Conservation (phyloP, 2,888 invertebrate species). For the Ophion ventricosus region DNA sequence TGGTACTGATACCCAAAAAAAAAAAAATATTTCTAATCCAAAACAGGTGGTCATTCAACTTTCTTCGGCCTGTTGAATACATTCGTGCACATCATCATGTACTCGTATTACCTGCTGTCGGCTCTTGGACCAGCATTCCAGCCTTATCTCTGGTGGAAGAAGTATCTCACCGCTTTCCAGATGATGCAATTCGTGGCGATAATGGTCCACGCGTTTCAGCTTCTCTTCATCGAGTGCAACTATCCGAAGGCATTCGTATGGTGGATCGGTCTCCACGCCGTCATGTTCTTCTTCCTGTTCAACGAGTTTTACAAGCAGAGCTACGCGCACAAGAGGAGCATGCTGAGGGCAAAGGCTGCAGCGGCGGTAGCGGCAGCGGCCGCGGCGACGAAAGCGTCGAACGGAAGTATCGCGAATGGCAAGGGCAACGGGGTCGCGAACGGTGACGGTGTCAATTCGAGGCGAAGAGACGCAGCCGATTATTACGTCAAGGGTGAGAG, state of each 20-base stretch:
- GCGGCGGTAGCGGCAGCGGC: slow-evolving; percentile 71
- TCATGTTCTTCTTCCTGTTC: slow-evolving; percentile 98
- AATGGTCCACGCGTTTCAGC: slow-evolving; percentile 96
- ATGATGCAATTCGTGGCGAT: slow-evolving; percentile 96
- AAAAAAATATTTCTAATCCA: no score
- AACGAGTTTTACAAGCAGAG: slow-evolving; percentile 96
- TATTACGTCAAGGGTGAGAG: slow-evolving; percentile 85
- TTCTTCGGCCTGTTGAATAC: slow-evolving; percentile 98
- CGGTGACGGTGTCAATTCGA: slow-evolving; percentile 72
- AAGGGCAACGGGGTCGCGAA: slow-evolving; percentile 75
- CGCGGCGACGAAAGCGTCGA: slow-evolving; percentile 62
- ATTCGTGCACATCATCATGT: slow-evolving; percentile 99
- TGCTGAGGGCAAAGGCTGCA: slow-evolving; percentile 74
- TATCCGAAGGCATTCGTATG: slow-evolving; percentile 97
- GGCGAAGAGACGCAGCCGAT: slow-evolving; percentile 83
- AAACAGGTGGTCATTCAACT: slow-evolving; percentile 94
- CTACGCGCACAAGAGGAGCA: slow-evolving; percentile 83
- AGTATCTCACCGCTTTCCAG: slow-evolving; percentile 95
- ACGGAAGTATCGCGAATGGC: slow-evolving; percentile 74
- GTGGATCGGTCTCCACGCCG: slow-evolving; percentile 98
- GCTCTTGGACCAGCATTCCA: slow-evolving; percentile 95
- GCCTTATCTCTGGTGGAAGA: slow-evolving; percentile 98
- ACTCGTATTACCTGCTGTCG: slow-evolving; percentile 95
- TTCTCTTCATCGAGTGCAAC: slow-evolving; percentile 95
- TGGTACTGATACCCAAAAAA: not conserved